phyloP scores from a whole-genome alignment of 2,113 vertebrate genomes.

The Podarcis raffonei region DNA sequence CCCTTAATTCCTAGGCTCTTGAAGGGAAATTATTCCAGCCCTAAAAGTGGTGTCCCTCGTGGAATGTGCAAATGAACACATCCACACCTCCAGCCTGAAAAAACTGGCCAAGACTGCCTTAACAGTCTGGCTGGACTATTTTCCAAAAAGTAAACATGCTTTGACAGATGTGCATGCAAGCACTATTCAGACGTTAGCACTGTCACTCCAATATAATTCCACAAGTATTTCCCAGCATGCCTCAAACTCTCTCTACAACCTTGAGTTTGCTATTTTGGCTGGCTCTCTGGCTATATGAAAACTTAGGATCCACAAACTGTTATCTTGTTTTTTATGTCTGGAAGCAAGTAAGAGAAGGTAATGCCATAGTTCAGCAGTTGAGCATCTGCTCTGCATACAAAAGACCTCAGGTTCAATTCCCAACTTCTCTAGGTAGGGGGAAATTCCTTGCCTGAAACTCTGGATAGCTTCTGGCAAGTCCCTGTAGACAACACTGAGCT shows the following conservation, averaged over 20 bases:
- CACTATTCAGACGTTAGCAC: background rate
- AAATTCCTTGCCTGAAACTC: too few relatives aligned
- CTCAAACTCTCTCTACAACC: background rate
- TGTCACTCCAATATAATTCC: background rate
- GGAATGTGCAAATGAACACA: background rate
- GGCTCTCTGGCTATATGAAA: background rate
- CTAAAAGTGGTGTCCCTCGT: too few relatives aligned
- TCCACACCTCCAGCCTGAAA: background rate
- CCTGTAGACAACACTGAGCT: too few relatives aligned
- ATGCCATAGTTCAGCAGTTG: background rate
- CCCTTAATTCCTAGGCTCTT: background rate
- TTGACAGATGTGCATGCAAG: background rate
- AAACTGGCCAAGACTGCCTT: background rate
- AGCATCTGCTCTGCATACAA: too few relatives aligned
- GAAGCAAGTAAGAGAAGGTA: background rate
- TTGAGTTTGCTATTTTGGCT: background rate
- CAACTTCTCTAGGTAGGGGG: too few relatives aligned
- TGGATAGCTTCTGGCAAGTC: too few relatives aligned
- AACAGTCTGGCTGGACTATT: background rate
- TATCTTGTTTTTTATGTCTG: background rate
- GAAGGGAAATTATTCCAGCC: background rate
- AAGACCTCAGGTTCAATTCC: too few relatives aligned
- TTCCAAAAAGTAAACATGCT: background rate
- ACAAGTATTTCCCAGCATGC: background rate
- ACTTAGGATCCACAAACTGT: background rate